Evolutionary conservation across 2,888 invertebrate species (phyloP).

Genomic region (Apotomis betuletana): DNA sequence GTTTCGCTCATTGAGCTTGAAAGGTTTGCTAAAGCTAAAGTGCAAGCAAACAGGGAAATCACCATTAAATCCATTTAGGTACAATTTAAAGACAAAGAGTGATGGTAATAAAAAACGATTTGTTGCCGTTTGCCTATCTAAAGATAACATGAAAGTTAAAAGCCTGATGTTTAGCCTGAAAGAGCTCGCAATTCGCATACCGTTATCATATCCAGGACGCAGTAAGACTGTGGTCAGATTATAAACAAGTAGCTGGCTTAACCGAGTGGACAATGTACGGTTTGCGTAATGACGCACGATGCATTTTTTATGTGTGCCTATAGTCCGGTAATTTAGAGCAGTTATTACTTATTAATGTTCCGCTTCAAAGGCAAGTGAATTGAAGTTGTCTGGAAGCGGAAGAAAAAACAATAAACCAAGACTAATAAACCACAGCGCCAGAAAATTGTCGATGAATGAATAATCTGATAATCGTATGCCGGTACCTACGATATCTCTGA

Average conservation of each 20-base stretch:
- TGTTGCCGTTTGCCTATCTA: constrained; percentile 4
- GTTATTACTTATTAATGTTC: constrained; percentile 7
- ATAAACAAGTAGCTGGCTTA: not conserved
- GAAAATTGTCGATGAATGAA: constrained; percentile 29
- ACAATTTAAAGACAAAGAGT: constrained; percentile 6
- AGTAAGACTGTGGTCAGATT: not conserved
- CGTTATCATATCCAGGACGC: constrained; percentile 1
- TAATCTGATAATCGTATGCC: constrained; percentile 12
- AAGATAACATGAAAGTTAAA: constrained; percentile 7
- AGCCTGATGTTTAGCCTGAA: constrained; percentile 18
- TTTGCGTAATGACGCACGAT: constrained; percentile 2
- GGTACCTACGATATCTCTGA: constrained; percentile 29
- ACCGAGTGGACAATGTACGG: not conserved
- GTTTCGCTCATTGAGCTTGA: constrained; percentile 9
- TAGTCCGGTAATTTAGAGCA: constrained; percentile 1
- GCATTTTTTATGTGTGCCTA: not conserved
- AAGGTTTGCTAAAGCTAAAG: constrained; percentile 21
- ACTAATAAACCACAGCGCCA: constrained; percentile 18
- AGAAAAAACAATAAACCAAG: constrained; percentile 18
- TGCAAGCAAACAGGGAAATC: constrained; percentile 22
- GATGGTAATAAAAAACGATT: constrained; percentile 8
- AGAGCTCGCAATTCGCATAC: not conserved
- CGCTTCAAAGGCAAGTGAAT: constrained; percentile 11
- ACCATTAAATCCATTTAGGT: not conserved
- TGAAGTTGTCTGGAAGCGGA: constrained; percentile 2